Percentiles rank a stretch among this genome's conserved stretches.
phyloP scores from a whole-genome alignment of 2,888 invertebrate genomes.

The Tricholauxania praeusta region DNA sequence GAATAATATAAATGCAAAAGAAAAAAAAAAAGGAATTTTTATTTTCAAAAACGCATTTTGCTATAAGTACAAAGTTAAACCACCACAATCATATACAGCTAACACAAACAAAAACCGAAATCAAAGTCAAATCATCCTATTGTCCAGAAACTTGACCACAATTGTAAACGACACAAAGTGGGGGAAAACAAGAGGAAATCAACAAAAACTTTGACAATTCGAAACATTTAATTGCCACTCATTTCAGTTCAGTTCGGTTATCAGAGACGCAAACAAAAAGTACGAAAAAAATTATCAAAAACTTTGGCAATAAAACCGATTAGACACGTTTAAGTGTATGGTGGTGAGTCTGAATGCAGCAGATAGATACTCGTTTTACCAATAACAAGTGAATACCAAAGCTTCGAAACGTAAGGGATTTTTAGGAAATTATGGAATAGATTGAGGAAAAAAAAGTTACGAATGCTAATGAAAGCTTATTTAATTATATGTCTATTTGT shows the following conservation, averaged over 20 bases:
- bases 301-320: slow-evolving; percentile 35
- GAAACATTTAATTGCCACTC: slow-evolving; percentile 31
- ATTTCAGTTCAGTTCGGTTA: slow-evolving; percentile 22
- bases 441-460: no score
- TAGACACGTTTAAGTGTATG: slow-evolving; percentile 24
- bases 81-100: no score
- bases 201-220: slow-evolving; percentile 28
- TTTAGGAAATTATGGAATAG: no score
- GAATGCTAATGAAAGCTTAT: no score
- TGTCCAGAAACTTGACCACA: not conserved
- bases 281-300: slow-evolving; percentile 18
- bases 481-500: no score
- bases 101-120: no score
- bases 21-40: no score
- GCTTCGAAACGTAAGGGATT: no score
- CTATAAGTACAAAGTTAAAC: no score
- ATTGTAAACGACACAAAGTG: not conserved
- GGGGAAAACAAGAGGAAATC: not conserved
- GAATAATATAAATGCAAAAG: no score
- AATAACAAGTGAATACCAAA: not conserved
- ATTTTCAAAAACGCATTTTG: no score
- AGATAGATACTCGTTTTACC: not conserved
- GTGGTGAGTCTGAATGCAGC: not conserved
- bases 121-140: no score
- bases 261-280: slow-evolving; percentile 7